phyloP scores from a whole-genome alignment of 2,888 invertebrate species.

The Griposia aprilina region DNA sequence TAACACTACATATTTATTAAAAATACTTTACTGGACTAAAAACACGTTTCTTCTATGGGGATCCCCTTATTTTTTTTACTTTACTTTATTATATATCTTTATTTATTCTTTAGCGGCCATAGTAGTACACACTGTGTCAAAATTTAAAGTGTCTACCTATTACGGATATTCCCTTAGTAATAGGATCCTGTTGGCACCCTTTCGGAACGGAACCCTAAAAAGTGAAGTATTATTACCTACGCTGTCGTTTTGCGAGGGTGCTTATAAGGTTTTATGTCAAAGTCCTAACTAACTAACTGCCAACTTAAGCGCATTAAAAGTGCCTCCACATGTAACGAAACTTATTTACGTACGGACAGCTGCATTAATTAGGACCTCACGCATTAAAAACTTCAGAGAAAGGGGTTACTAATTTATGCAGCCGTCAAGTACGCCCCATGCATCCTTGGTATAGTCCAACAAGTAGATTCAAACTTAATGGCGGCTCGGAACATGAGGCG shows the following conservation, averaged over 20 bases:
- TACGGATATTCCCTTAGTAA: neutral
- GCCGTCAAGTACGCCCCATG: neutral
- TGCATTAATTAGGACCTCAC: constrained; percentile 6
- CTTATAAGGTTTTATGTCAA: constrained; percentile 1
- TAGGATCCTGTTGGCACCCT: neutral
- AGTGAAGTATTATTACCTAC: neutral
- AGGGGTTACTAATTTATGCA: neutral
- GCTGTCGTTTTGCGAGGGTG: neutral
- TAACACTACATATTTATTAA: too few species aligned
- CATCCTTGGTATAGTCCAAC: neutral
- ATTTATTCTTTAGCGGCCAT: too few species aligned
- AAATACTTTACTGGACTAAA: too few species aligned
- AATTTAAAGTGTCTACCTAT: neutral
- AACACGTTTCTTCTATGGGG: too few species aligned
- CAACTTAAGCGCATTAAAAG: neutral
- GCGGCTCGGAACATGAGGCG: too few species aligned
- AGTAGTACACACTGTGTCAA: too few species aligned
- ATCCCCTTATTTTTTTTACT: too few species aligned
- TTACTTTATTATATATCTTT: too few species aligned
- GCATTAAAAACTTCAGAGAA: neutral
- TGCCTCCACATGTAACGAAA: neutral
- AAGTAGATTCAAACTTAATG: too few species aligned
- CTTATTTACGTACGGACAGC: constrained; percentile 17
- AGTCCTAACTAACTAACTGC: neutral
- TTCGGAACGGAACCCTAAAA: neutral